Base-by-base conservation (phyloP, 2,888 invertebrate genomes). In the Colletes collaris region DNA sequence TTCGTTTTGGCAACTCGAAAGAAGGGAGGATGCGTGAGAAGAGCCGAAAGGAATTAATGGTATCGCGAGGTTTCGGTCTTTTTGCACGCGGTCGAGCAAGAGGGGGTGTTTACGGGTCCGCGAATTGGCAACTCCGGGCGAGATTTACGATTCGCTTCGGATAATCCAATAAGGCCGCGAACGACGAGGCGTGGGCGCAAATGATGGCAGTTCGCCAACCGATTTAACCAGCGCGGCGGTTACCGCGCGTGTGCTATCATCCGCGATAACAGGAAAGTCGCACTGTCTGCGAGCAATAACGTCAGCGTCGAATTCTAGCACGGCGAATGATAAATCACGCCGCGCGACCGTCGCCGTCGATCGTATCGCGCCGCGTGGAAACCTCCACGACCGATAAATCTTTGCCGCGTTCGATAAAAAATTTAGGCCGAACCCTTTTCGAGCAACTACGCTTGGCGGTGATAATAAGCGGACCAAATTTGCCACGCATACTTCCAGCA, bases 101-200 rank as follows among this genome's bases (percentile, higher is more conserved):
- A 10, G 37, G 52, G 60, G 62, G 81, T 64, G 75, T 83, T 79
- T 81, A 73, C 58, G 79, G 52, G 8, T 50, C 56, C 83, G 68
- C 65, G 79, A 76, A 74, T 81, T 79, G 80, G 82, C 65, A 69
- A 68, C 76, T 74, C 62, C 44, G 10, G 49, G 10, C 44, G 82
- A 86, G 87, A 88, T 88, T 88, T 88, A 88, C 81, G 87, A 84
- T 84, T 76, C 71, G 80, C 66, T 67, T 44, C 75, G 74, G 74
- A 82, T 86, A 86, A 86, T 84, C 81, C 83, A 84, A 84, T 84
- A 84, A 87, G 82, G 82, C 82, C 66, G 75, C 73, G 72, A 76
- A 78, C 79, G 79, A 79, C 64, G 72, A 73, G 62, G 67, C 78
- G 79, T 82, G 81, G 82, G 81, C 74, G 79, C 66, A 56, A 85